These are phyloP conservation scores for Bombus cullumanus DNA, from an alignment of 1,140 invertebrate species.

Conservation along the genomic window DNA sequence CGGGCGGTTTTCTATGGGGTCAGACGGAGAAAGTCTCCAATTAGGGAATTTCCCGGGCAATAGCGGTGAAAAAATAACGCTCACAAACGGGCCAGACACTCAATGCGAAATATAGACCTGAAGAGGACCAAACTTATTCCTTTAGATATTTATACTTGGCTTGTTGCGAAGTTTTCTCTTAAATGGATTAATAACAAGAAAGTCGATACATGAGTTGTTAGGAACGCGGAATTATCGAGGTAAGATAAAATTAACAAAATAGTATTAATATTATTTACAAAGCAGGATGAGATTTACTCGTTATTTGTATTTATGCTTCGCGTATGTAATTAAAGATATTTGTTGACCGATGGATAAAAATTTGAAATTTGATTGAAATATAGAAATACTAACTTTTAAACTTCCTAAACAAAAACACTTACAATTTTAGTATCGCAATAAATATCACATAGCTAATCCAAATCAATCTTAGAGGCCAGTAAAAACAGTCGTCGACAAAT, in stretches of 20 bases:
- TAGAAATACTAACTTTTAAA: too few species aligned
- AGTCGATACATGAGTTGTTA: not conserved
- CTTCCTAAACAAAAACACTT: too few species aligned
- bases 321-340: too few species aligned
- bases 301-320: too few species aligned
- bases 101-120: not conserved
- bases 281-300: too few species aligned
- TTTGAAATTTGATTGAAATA: too few species aligned
- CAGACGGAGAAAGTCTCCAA: conserved; percentile 22
- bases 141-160: not conserved
- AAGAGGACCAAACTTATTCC: not conserved
- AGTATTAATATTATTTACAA: not conserved
- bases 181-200: not conserved
- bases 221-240: not conserved
- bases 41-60: conserved; percentile 21
- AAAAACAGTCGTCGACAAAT: not conserved
- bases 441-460: not conserved
- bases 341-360: too few species aligned
- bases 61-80: not conserved
- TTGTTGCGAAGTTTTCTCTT: conserved; percentile 7
- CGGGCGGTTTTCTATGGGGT: not conserved
- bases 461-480: not conserved
- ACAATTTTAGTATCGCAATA: too few species aligned
- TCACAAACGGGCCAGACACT: conserved; percentile 26
- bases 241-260: not conserved